Conservation (phyloP, 2,797 vertebrate genomes). For the Rhinogobio ventralis region DNA sequence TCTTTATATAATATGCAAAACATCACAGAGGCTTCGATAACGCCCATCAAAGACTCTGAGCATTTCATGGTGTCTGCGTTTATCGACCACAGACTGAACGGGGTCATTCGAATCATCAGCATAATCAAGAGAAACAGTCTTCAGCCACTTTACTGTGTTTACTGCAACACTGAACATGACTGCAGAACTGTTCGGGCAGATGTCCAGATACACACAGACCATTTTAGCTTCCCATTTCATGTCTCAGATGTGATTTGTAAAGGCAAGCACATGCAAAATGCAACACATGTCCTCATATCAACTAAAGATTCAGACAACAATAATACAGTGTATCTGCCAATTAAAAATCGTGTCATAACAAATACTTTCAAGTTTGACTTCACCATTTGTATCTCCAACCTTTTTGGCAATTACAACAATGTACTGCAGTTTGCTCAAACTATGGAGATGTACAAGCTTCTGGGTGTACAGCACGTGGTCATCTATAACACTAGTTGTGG, state of each 20-base stretch:
- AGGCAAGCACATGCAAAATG: conserved; percentile 40
- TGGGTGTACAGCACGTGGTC: conserved; percentile 72
- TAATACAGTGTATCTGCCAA: conserved; percentile 44
- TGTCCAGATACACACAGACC: conserved; percentile 67
- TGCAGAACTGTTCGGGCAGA: conserved; percentile 36
- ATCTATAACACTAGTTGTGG: conserved; percentile 78
- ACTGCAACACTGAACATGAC: conserved; percentile 51
- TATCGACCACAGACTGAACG: conserved; percentile 65
- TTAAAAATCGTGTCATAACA: conserved; percentile 64
- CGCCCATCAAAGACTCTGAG: conserved; percentile 60
- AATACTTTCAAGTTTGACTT: conserved; percentile 65
- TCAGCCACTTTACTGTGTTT: conserved; percentile 66
- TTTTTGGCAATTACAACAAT: conserved; percentile 77
- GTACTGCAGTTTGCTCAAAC: conserved; percentile 77
- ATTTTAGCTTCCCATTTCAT: conserved; percentile 71
- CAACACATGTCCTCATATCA: conserved; percentile 59
- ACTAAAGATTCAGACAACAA: background rate
- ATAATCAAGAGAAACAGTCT: conserved; percentile 68
- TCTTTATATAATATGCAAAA: background rate
- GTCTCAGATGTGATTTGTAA: conserved; percentile 67
- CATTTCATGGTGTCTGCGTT: conserved; percentile 70
- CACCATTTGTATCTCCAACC: conserved; percentile 75
- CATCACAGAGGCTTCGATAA: conserved; percentile 27
- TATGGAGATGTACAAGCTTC: conserved; percentile 75
- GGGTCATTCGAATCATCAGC: conserved; percentile 63